phyloP scores from a whole-genome alignment of 2,797 vertebrate species.

The Gymnoscopelus microlampas region DNA sequence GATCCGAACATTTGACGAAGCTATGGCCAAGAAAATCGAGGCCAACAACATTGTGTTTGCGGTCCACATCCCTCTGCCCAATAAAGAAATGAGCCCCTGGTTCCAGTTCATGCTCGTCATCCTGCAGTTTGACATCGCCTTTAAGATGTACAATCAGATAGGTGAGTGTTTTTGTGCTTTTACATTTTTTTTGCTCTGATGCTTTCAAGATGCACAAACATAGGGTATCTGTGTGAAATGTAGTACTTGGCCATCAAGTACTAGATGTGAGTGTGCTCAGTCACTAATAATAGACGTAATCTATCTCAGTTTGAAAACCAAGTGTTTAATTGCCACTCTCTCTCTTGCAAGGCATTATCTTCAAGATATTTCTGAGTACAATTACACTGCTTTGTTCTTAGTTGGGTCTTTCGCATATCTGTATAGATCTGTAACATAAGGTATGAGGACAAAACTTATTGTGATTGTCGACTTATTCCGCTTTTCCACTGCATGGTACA shows the following conservation, averaged over 20 bases:
- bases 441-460: too few relatives aligned
- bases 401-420: too few relatives aligned
- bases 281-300: too few relatives aligned
- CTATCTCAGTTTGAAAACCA: too few relatives aligned
- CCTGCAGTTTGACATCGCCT: constrained; percentile 94
- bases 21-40: constrained; percentile 87
- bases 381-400: too few relatives aligned
- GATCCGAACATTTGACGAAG: constrained; percentile 90
- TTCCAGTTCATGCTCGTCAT: constrained; percentile 98
- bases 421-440: too few relatives aligned
- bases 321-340: too few relatives aligned
- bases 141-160: constrained; percentile 92
- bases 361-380: too few relatives aligned
- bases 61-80: constrained; percentile 87
- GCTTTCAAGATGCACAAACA: constrained; percentile 1
- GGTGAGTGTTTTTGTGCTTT: constrained; percentile 81
- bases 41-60: constrained; percentile 97
- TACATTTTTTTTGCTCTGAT: constrained; percentile 8
- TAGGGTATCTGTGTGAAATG: background rate
- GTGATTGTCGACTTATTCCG: too few relatives aligned
- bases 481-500: too few relatives aligned
- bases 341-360: too few relatives aligned
- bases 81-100: constrained; percentile 97
- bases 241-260: too few relatives aligned
- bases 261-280: background rate